A percentile compares a stretch with the other conserved stretches of the same genome.
Conservation (phyloP, 2,797 vertebrate species). For the Acridotheres tristis region DNA sequence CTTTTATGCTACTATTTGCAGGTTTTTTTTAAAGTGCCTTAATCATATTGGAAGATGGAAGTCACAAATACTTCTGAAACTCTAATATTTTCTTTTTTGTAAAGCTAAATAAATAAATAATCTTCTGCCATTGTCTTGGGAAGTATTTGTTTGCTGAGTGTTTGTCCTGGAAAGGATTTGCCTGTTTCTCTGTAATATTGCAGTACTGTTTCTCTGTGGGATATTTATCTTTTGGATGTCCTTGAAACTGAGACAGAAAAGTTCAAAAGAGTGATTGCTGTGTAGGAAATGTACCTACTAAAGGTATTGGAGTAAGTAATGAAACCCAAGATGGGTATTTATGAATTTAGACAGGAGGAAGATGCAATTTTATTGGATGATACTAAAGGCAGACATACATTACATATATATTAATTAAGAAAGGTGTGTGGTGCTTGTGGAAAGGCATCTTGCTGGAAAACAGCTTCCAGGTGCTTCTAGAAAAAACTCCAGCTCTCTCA, state of each 20-base stretch:
- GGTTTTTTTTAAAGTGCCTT: background rate
- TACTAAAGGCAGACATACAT: background rate
- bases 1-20: background rate
- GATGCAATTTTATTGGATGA: background rate
- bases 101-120: rapidly evolving
- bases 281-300: background rate
- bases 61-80: background rate
- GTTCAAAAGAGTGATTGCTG: background rate
- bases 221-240: background rate
- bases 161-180: background rate
- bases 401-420: background rate
- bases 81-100: background rate
- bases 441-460: background rate
- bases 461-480: background rate
- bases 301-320: background rate
- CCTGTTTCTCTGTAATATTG: background rate
- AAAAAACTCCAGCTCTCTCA: background rate
- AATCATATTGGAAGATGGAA: background rate
- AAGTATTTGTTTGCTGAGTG: background rate
- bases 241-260: background rate
- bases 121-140: background rate
- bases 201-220: background rate
- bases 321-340: background rate
- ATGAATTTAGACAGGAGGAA: background rate
- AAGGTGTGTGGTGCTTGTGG: background rate